phyloP scores from a whole-genome alignment of 2,797 vertebrate genomes.

The Masticophis lateralis region DNA sequence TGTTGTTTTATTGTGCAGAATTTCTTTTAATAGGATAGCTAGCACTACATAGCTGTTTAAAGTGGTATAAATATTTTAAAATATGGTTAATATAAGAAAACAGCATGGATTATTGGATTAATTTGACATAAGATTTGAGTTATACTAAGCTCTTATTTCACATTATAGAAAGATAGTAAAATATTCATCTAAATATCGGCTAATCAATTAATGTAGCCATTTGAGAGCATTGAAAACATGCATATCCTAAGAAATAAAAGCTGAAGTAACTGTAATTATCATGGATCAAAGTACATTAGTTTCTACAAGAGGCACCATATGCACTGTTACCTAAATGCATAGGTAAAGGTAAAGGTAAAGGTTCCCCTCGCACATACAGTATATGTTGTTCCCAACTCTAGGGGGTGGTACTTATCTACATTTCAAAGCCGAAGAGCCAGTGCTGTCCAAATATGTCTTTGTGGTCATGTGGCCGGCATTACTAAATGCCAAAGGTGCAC shows the following conservation, averaged over 20 bases:
- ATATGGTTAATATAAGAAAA: slow-evolving; percentile 3
- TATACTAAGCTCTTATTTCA: not conserved
- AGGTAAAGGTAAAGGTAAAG: not conserved
- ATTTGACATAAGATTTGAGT: not conserved
- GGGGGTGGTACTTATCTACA: too few species aligned
- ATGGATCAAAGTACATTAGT: not conserved
- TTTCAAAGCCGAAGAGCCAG: too few species aligned
- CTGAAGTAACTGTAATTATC: not conserved
- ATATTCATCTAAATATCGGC: not conserved
- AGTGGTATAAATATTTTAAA: not conserved
- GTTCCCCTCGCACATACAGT: too few species aligned
- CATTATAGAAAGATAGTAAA: not conserved
- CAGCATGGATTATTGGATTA: not conserved
- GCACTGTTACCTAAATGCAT: not conserved
- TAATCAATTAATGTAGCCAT: not conserved
- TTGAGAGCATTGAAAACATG: not conserved
- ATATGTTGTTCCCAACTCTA: too few species aligned
- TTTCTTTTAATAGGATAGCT: not conserved
- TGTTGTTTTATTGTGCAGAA: not conserved
- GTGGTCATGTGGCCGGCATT: too few species aligned
- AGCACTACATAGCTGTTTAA: not conserved
- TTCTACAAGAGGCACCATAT: slow-evolving; percentile 13
- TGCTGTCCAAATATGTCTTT: too few species aligned
- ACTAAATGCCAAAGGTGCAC: too few species aligned
- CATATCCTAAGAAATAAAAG: not conserved